phyloP scores from a whole-genome alignment of 1,140 invertebrate species.

The Chlorops oryzae region DNA sequence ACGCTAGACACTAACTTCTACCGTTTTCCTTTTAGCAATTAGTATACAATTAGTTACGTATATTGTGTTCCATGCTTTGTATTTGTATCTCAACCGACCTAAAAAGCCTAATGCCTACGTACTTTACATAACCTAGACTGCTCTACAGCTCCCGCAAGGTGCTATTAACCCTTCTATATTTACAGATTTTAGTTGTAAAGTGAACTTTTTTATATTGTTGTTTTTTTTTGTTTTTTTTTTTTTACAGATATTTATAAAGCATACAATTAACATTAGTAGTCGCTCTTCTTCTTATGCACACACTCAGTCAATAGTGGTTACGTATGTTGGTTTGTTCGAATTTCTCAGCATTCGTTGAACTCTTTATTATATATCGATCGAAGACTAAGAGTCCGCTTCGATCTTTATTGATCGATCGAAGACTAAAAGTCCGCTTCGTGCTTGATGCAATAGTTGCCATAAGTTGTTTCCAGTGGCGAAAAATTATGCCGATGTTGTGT shows the following conservation, averaged over 20 bases:
- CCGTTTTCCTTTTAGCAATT: conserved; percentile 7
- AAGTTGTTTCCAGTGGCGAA: conserved; percentile 44
- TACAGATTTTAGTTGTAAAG: too few relatives aligned
- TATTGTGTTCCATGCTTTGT: conserved; percentile 9
- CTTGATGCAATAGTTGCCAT: conserved; percentile 46
- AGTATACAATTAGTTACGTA: conserved; percentile 15
- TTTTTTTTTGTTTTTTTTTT: too few relatives aligned
- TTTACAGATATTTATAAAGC: too few relatives aligned
- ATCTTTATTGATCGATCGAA: too few relatives aligned
- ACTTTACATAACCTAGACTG: too few relatives aligned
- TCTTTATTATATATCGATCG: conserved; percentile 1
- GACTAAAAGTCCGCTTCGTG: conserved; percentile 43
- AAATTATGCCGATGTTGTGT: conserved; percentile 33
- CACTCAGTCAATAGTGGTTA: background rate
- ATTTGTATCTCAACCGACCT: too few relatives aligned
- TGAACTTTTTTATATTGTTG: too few relatives aligned
- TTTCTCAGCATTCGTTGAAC: background rate
- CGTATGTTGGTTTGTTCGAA: background rate
- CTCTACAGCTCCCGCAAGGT: too few relatives aligned
- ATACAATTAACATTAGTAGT: too few relatives aligned
- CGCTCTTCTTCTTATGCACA: too few relatives aligned
- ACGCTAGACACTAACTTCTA: conserved; percentile 2
- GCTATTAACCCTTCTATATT: too few relatives aligned
- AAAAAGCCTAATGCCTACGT: too few relatives aligned
- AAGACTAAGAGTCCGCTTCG: background rate